phyloP scores from a whole-genome alignment of 2,797 vertebrate genomes.

The Australoheros facetus region DNA sequence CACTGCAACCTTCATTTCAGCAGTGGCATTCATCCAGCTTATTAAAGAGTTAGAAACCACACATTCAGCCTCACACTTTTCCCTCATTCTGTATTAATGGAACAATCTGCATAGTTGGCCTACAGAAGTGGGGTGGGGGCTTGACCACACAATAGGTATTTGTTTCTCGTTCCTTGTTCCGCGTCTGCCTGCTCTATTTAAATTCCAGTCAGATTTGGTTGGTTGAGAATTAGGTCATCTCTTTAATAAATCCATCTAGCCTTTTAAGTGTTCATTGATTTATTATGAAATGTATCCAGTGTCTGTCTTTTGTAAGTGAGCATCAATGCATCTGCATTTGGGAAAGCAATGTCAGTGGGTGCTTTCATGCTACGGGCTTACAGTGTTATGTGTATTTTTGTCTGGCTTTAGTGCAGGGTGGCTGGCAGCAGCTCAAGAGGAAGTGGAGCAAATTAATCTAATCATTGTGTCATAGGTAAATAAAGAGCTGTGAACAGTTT shows the following conservation, averaged over 20 bases:
- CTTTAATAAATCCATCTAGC: constrained; percentile 2
- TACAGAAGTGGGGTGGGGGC: constrained; percentile 25
- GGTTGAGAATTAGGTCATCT: constrained; percentile 32
- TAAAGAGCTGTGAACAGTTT: constrained; percentile 35
- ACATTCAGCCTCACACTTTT: constrained; percentile 56
- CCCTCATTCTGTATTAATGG: constrained; percentile 67
- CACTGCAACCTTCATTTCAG: constrained; percentile 18
- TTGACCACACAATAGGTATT: constrained; percentile 66
- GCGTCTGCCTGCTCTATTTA: constrained; percentile 36
- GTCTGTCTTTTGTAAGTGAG: constrained; percentile 4
- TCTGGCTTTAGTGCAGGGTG: constrained; percentile 16
- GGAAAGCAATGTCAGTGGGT: background rate
- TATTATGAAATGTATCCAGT: constrained; percentile 17
- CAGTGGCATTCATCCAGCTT: constrained; percentile 64
- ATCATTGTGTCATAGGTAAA: constrained; percentile 28
- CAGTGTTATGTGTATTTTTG: constrained; percentile 32
- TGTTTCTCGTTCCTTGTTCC: constrained; percentile 57
- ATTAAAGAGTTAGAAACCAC: constrained; percentile 70
- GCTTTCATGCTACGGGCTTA: background rate
- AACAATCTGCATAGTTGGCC: constrained; percentile 68
- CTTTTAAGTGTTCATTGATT: constrained; percentile 16
- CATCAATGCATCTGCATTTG: background rate
- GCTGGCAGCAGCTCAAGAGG: constrained; percentile 27
- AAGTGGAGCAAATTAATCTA: constrained; percentile 46
- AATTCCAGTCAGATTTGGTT: constrained; percentile 33